Conservation (phyloP, 2,113 vertebrate species). For the Danionella cerebrum region DNA sequence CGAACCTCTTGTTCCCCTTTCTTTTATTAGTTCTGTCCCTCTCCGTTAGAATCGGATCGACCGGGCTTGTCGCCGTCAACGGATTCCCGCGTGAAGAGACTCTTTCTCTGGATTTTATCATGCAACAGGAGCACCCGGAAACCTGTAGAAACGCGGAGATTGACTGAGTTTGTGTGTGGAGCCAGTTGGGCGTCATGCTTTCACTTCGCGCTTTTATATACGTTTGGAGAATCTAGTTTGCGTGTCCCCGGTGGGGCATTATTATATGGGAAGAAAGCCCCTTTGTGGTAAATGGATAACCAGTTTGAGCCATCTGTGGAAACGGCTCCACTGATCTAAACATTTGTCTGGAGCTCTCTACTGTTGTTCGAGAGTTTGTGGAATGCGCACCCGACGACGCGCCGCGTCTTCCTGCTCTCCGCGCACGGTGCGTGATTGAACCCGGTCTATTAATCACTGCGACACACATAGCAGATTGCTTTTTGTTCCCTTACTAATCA, state of each 20-base stretch:
- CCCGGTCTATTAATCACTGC: no score
- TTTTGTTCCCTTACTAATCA: no score
- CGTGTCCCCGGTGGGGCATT: neutral
- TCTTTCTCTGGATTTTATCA: neutral
- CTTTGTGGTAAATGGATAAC: neutral
- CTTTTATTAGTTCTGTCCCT: neutral
- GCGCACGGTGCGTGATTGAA: constrained; percentile 53
- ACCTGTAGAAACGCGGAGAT: neutral
- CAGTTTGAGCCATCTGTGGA: neutral
- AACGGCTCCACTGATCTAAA: neutral
- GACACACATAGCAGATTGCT: no score
- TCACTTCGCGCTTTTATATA: neutral
- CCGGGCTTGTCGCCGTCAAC: neutral
- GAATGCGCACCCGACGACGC: constrained; percentile 54
- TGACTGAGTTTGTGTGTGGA: neutral
- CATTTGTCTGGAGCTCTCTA: neutral
- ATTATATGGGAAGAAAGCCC: neutral
- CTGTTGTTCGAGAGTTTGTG: constrained; percentile 39
- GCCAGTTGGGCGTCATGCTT: neutral
- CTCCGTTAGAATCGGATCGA: neutral
- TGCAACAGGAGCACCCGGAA: neutral
- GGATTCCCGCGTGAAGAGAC: neutral
- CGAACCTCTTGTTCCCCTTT: neutral
- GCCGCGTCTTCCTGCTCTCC: constrained; percentile 43
- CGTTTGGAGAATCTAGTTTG: neutral